Conservation (phyloP, 1,140 invertebrate genomes). For the Drosophila ohnishii region DNA sequence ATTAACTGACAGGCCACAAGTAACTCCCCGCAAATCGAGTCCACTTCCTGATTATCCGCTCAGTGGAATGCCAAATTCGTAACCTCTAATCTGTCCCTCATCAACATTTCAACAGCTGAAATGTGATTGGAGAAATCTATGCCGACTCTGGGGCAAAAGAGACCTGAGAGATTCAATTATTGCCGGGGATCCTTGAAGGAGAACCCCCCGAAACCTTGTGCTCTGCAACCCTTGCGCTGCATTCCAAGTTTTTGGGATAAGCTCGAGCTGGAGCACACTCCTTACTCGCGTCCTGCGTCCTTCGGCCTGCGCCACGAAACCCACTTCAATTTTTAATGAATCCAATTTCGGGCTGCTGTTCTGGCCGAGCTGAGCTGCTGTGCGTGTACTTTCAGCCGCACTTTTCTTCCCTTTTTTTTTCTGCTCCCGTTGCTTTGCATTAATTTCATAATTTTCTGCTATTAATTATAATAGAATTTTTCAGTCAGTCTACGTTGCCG, state of each 20-base stretch:
- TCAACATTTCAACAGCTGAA: constrained; percentile 48
- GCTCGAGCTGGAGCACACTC: constrained; percentile 31
- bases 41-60: constrained; percentile 22
- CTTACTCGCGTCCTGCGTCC: constrained; percentile 3
- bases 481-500: constrained; percentile 76
- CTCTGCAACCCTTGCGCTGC: constrained; percentile 34
- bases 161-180: constrained; percentile 50
- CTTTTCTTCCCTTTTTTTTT: constrained; percentile 3
- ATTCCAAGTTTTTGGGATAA: constrained; percentile 64
- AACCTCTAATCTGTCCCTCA: constrained; percentile 52
- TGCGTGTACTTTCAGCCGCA: constrained; percentile 11
- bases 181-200: constrained; percentile 29
- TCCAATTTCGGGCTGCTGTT: constrained; percentile 66
- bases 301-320: constrained; percentile 30
- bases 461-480: constrained; percentile 82
- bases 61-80: constrained; percentile 50
- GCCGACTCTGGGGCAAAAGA: constrained; percentile 31
- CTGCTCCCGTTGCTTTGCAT: constrained; percentile 62
- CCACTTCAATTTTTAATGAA: constrained; percentile 81
- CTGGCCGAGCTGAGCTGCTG: constrained; percentile 31
- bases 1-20: constrained; percentile 18
- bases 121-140: constrained; percentile 51
- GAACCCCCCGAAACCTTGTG: neutral
- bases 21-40: neutral
- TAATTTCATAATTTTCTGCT: constrained; percentile 81